Evolutionary conservation across 2,888 invertebrate genomes (phyloP), one percentile per base, ranked within the genome.

Genomic region (Automeris io): DNA sequence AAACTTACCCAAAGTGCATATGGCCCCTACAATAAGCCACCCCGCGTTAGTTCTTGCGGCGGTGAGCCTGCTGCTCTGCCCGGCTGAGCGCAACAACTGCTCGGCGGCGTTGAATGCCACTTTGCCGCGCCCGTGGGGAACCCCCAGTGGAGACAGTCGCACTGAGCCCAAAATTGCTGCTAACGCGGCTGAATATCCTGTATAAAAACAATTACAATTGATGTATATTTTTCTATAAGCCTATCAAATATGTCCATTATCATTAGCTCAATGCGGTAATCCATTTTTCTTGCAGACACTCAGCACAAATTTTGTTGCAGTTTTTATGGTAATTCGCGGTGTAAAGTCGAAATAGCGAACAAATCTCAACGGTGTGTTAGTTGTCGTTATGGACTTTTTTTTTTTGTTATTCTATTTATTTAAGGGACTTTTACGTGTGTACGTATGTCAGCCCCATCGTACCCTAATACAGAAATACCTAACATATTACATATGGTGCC

Each of bases 51-150:
- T 98, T 61, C 98, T 90, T 54, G 97, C 96, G 45, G 98, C 89
- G 0, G 98, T 98, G 39, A 99, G 88, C 35, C 98, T 90, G 71
- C 97, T 97, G 76, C 97, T 99, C 82, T 99, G 98, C 59, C 96
- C 96, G 1, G 99, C 99, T 45, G 98, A 97, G 46, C 98, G 89
- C 33, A 99, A 80, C 52, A 99, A 80, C 69, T 99, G 99, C 82
- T 99, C 99, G 1, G 98, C 99, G 4, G 97, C 95, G 68, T 96
- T 96, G 77, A 99, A 99, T 23, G 99, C 96, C 44, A 98, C 93
- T 87, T 99, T 98, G 46, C 98, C 98, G 61, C 98, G 96, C 18
- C 95, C 96, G 74, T 98, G 97, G 0, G 99, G 99, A 25, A 98
- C 95, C 11, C 99, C 98, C 8, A 98, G 87, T 0, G 96, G 95